Percentiles rank a stretch among this genome's conserved stretches.
Conservation (phyloP, 2,888 invertebrate species). For the Agriopis marginaria region DNA sequence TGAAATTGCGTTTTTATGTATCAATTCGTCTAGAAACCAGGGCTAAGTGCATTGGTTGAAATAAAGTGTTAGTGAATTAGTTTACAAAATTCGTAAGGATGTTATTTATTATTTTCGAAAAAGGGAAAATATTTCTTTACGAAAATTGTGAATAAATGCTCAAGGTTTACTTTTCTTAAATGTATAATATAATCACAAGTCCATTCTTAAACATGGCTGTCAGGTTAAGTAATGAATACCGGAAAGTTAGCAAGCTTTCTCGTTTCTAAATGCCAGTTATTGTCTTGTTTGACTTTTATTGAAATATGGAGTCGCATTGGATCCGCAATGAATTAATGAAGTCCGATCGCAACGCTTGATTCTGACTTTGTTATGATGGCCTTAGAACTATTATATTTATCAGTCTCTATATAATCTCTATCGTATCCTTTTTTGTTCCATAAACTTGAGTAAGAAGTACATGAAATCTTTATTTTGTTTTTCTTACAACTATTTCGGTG, state of each 20-base stretch:
- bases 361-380: background rate
- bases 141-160: too few species aligned
- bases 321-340: slow-evolving; percentile 35
- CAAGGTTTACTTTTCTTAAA: background rate
- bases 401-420: background rate
- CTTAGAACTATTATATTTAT: background rate
- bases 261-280: slow-evolving; percentile 47
- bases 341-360: background rate
- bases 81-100: too few species aligned
- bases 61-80: too few species aligned
- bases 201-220: slow-evolving; percentile 44
- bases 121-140: too few species aligned
- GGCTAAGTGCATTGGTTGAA: too few species aligned
- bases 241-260: slow-evolving; percentile 43
- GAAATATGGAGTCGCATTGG: slow-evolving; percentile 35
- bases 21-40: too few species aligned
- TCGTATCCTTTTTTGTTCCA: background rate
- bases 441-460: background rate
- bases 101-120: too few species aligned
- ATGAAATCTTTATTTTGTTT: background rate
- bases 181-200: slow-evolving; percentile 40
- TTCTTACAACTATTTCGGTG: background rate
- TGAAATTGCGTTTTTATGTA: too few species aligned
- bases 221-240: slow-evolving; percentile 47
- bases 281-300: slow-evolving; percentile 46